Evolutionary conservation across 2,113 vertebrate species (phyloP), one percentile per base, ranked within the genome.

Genomic region (Helogale parvula): DNA sequence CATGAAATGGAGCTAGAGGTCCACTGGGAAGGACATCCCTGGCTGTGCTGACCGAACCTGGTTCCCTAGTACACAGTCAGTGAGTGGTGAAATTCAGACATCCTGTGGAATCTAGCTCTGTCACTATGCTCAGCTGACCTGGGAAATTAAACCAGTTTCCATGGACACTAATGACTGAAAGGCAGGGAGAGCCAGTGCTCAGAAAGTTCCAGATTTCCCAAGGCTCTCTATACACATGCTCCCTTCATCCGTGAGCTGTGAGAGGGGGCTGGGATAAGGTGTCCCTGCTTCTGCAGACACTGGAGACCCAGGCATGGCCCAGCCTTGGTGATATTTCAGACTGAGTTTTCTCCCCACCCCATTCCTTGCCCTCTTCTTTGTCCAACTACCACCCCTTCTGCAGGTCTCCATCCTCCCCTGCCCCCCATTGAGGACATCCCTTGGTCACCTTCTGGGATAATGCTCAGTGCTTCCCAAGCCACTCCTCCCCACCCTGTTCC

Each of bases 71-170:
- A 45, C 41, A 54, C 3, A 72, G 4, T 68, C 31, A 76, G 13
- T 8, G 7, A 74, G 47, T 8, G 88, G 66, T 85, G 33, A 90
- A 29, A 13, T 72, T 16, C 13, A 3, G n/a, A 87, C 54, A 33
- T 29, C 23, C 16, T n/a, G 7, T 25, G 45, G 71, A 74, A 65
- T 81, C n/a, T 6, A 19, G 15, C 41, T 35, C 50, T 4, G 19
- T 27, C 19, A 21, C 52, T 57, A 7, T 1, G 41, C 85, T 71
- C 35, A n/a, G 25, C 4, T 38, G 35, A 79, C 87, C 87, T 96
- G 35, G 17, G 85, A 89, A 79, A 88, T 38, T 50, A 81, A 96
- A 82, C 12, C 77, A 41, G 68, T 91, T 86, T 95, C 82, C 35
- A 4, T 80, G 29, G 94, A 52, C 69, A 29, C 29, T n/a, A 57